Base-by-base conservation (phyloP, 2,113 vertebrate genomes). In the Anthoscopus minutus region DNA sequence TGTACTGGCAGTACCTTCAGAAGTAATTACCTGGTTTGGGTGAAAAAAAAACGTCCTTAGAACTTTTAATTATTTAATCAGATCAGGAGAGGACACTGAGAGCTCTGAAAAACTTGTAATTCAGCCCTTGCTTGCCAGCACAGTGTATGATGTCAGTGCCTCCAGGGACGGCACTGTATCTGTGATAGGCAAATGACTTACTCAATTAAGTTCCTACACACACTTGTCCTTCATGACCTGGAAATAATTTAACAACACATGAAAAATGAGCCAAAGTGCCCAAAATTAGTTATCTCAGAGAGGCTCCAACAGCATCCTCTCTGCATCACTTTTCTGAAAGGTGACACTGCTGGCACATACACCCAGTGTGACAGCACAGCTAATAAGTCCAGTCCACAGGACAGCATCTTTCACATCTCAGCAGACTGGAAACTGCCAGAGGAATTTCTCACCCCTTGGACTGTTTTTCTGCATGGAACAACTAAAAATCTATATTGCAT, bases 271-370 rank as follows among this genome's bases (percentile, higher is more conserved):
- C 38, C 20, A 1, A 54, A 65, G 20, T 13, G 28, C 30, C 35
- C 18, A 7, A 47, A 57, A 28, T 40, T 14, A 57, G 65, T 28
- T n/a, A 54, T 10, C 27, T 54, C 38, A 53, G 18, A 70, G 35
- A 54, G 38, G 24, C 19, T 70, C 45, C 69, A 67, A 28, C 0
- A 72, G 18, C 42, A 58, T 24, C 21, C 64, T 10, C 77, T 47
- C 62, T 48, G 30, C 42, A 71, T 17, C 30, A 40, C 62, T 60
- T 37, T 50, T 27, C 56, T 33, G n/a, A 42, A 28, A 61, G 14
- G 30, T 11, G 28, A 38, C 0, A 0, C 44, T 54, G 18, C 48
- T 50, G 33, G 10, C 22, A 33, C 5, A 30, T 10, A 11, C 8
- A 38, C 18, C 1, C 0, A 5, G 15, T 31, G 3, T 51, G 48